Evolutionary conservation across 92 coral and sea anemone genomes (phyloP).

Genomic region (Bergia sp.): DNA sequence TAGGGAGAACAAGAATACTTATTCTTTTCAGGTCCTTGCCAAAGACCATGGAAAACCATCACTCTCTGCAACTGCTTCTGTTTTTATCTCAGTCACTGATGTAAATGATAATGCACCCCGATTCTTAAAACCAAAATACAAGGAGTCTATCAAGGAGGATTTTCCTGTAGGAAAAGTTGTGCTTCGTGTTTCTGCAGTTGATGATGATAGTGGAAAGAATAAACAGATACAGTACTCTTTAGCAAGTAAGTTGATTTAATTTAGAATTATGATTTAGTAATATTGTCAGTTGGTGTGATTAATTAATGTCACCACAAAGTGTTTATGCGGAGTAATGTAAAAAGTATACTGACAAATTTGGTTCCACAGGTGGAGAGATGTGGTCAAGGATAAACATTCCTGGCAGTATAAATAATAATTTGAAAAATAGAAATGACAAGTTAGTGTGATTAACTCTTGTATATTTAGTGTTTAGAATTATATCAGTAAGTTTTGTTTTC

Average conservation of each 20-base stretch:
- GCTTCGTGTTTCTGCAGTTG: slow-evolving; percentile 73
- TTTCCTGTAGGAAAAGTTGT: slow-evolving; percentile 69
- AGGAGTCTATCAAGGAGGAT: slow-evolving; percentile 64
- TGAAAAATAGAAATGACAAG: too few relatives aligned
- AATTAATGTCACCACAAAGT: background rate
- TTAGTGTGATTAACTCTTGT: too few relatives aligned
- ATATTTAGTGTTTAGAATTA: too few relatives aligned
- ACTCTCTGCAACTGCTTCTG: slow-evolving; percentile 69
- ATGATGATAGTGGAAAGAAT: slow-evolving; percentile 83
- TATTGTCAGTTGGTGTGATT: too few relatives aligned
- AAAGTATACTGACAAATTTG: background rate
- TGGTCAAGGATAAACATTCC: too few relatives aligned
- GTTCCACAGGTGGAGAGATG: background rate
- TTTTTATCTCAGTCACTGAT: slow-evolving; percentile 78
- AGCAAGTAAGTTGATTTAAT: slow-evolving; percentile 49
- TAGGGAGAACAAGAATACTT: slow-evolving; percentile 65
- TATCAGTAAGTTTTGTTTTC: too few relatives aligned
- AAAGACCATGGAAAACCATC: slow-evolving; percentile 84
- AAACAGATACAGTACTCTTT: slow-evolving; percentile 76
- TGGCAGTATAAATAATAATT: too few relatives aligned
- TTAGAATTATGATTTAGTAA: background rate
- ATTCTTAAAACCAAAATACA: slow-evolving; percentile 66
- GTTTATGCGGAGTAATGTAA: background rate
- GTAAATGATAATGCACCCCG: slow-evolving; percentile 91
- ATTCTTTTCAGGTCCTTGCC: slow-evolving; percentile 78